Base-by-base conservation (phyloP, 1,140 invertebrate genomes). In the Drosophila sulfurigaster region DNA sequence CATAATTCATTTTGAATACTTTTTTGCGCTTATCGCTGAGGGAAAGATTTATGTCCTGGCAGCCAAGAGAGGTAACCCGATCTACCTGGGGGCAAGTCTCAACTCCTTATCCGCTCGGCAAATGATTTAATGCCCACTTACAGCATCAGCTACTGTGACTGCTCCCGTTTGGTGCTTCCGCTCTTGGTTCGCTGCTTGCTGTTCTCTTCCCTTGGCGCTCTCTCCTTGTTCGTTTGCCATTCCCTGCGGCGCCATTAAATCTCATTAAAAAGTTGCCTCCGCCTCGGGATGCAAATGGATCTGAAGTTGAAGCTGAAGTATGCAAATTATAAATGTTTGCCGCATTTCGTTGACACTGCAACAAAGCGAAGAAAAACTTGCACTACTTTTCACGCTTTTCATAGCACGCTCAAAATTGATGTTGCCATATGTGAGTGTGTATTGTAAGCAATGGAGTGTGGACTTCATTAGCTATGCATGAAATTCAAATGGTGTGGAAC, bases 1-100 rank as follows among this genome's bases (percentile, higher is more conserved):
- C 82, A 88, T 87, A 87, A 89, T 88, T 87, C 81, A 88, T 80
- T 87, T 88, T 88, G 80, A 83, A 88, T 87, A 87, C 67, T 82
- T 87, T 82, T 49, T 38, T 38, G 35, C 70, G 83, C 73, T 88
- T 87, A 87, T 87, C 83, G 83, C 85, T 83, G 72, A 82, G 79
- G 80, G 80, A 78, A 68, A 88, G 83, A 87, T 87, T 87, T 87
- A 87, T 87, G 80, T 74, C 65, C 66, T 58, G 66, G 54, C 68
- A 71, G 38, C 38, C 8, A 7, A 10, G 11, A 43, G 56, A 63
- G 72, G 83, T 88, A 87, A 87, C 83, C 78, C 80, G 83, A 87
- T 88, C 41, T 43, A 87, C 80, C 78, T 60, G 54, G 28, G 25
- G 43, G 56, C 46, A 32, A 32, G 32, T 38, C 54, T 88, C 76